Base-by-base conservation (phyloP, 2,888 invertebrate species). In the Incurvaria masculella region DNA sequence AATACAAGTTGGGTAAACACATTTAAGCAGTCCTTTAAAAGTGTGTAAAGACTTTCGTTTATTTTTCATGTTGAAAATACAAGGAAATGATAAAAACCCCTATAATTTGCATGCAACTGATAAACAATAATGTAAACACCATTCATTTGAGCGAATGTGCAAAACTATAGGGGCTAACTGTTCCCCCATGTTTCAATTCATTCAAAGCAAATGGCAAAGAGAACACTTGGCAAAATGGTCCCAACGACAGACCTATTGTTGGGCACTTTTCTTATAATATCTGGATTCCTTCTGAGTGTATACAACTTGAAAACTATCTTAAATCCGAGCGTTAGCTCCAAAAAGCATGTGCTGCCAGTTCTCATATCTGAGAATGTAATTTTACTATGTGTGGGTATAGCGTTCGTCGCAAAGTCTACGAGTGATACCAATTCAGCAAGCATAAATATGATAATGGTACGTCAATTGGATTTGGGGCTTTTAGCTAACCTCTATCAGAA, bases 301-400 rank as follows among this genome's bases (percentile, higher is more conserved):
- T 53, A 72, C 1, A 76, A 78, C 54, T 56, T 76, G 43, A 60
- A 60, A 56, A 66, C 65, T 58, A 56, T 74, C 2, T 47, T 74
- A 5, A 68, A 58, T 44, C 59, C 60, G 27, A 62, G 49, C 4
- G 63, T 60, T 5, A 55, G 56, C 16, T 60, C 58, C 21, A 21
- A 14, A 20, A 41, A 21, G 14, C 18, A n/a, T n/a, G 65, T 69
- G 41, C 62, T 69, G 2, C 53, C 61, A 17, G 64, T 78, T 20
- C 55, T 78, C 10, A 53, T 78, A 33, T 78, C 78, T 8, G 75
- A 78, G 58, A 78, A 78, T 57, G 53, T 75, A 40, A 54, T 76
- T 2, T 52, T 76, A 5, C 65, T 64, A 53, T 72, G 72, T 51
- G 68, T 76, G 44, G 78, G 78, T 26, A 56, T 73, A 26, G 65